phyloP scores from a whole-genome alignment of 2,888 invertebrate species.

The Drosophila helvetica region DNA sequence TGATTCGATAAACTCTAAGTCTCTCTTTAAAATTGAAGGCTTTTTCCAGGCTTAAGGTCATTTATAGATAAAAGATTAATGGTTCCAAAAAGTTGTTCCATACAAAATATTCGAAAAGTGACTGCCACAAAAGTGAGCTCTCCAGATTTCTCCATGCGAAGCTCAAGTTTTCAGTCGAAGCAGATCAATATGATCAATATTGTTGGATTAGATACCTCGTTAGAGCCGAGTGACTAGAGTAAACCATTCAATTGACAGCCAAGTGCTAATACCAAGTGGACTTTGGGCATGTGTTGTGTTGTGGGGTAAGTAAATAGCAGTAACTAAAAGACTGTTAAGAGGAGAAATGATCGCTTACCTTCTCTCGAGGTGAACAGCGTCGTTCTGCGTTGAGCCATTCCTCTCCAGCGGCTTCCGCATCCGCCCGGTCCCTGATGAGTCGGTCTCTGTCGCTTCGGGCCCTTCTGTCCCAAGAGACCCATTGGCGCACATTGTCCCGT shows the following conservation, averaged over 20 bases:
- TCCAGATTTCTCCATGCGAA: not conserved
- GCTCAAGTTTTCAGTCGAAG: no score
- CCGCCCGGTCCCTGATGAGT: conserved; percentile 85
- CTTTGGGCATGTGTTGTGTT: conserved; percentile 5
- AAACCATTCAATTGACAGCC: conserved; percentile 18
- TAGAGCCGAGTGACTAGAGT: conserved; percentile 1
- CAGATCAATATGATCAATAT: not conserved
- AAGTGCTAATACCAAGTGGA: conserved; percentile 21
- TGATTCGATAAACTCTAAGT: no score
- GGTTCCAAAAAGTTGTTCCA: no score
- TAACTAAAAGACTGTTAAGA: not conserved
- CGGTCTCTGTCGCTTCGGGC: conserved; percentile 85
- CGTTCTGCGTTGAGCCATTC: conserved; percentile 96
- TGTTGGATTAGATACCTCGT: not conserved
- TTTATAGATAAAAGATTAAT: no score
- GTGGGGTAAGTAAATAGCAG: conserved; percentile 9
- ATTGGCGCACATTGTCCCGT: conserved; percentile 84
- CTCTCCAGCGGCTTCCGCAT: conserved; percentile 90
- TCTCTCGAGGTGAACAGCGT: conserved; percentile 99
- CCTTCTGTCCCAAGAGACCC: conserved; percentile 84
- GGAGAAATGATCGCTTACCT: conserved; percentile 84
- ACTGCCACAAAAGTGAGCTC: not conserved
- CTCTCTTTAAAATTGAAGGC: no score
- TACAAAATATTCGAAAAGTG: no score
- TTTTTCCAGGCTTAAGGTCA: no score